A percentile compares a stretch with the other conserved stretches of the same genome.
Evolutionary conservation across 2,113 vertebrate species (phyloP).

Genomic region (Jaculus jaculus): DNA sequence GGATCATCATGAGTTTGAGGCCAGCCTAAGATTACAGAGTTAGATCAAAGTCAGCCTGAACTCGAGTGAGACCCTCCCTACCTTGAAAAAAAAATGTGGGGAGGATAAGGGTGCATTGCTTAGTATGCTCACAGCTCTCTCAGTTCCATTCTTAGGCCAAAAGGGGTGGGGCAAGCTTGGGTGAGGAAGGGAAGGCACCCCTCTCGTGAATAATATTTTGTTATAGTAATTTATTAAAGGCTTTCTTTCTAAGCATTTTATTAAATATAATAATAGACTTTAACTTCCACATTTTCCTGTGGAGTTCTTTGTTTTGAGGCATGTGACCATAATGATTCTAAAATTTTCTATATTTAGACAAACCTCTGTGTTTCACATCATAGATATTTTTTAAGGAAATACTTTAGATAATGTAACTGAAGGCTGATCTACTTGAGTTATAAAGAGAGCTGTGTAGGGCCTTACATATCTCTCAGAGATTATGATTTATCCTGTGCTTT

Average conservation of each 20-base stretch:
- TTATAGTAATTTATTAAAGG: neutral
- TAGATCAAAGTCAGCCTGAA: too few relatives aligned
- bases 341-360: neutral
- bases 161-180: neutral
- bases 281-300: constrained; percentile 32
- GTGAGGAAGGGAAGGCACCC: neutral
- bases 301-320: constrained; percentile 22
- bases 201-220: constrained; percentile 16
- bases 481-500: neutral
- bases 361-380: neutral
- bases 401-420: neutral
- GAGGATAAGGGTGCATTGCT: too few relatives aligned
- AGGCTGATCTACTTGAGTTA: neutral
- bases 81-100: neutral
- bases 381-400: neutral
- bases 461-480: neutral
- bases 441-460: neutral
- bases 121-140: too few relatives aligned
- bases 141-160: neutral
- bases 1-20: too few relatives aligned
- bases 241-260: constrained; percentile 26
- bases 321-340: constrained; percentile 8
- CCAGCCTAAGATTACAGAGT: too few relatives aligned
- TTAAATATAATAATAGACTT: constrained; percentile 28
- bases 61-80: too few relatives aligned